Percentiles rank a stretch among this genome's conserved stretches.
Conservation (phyloP, 2,113 vertebrate species). For the Otis tarda region DNA sequence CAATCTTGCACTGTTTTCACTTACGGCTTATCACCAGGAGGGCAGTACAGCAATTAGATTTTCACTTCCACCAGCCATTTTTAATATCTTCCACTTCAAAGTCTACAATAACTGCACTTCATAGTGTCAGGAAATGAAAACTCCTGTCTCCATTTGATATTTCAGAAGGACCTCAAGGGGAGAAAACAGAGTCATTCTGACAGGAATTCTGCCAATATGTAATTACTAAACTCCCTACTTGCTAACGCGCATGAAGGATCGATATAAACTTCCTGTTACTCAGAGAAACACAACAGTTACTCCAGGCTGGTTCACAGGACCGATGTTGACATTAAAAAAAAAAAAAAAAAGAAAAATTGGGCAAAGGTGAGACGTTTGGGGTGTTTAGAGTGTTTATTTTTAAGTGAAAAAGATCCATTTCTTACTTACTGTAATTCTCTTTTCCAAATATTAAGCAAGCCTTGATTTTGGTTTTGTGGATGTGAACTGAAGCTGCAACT, state of each 20-base stretch:
- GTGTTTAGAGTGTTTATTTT: background rate
- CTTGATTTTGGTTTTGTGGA: background rate
- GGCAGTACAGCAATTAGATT: conserved; percentile 10
- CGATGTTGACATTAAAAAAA: fast-evolving
- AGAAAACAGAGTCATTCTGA: background rate
- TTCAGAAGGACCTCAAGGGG: conserved; percentile 31
- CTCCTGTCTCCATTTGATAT: conserved; percentile 14
- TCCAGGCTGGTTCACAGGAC: background rate
- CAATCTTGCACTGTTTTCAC: fast-evolving
- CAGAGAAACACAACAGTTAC: background rate
- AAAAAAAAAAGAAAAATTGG: background rate
- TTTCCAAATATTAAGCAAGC: background rate
- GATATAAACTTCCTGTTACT: conserved; percentile 12
- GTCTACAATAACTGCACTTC: background rate
- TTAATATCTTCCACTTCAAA: conserved; percentile 45
- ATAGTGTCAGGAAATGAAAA: conserved; percentile 50
- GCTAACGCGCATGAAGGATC: background rate
- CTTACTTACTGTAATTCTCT: background rate
- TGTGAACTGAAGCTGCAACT: background rate
- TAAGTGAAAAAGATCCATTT: background rate
- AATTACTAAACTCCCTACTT: conserved; percentile 4
- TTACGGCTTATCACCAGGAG: background rate
- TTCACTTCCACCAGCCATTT: conserved; percentile 20
- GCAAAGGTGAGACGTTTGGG: fast-evolving
- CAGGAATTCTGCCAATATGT: background rate